These are phyloP conservation scores for Chrysomallon squamiferum DNA, from an alignment of 1,140 invertebrate species.

Conservation along the genomic window DNA sequence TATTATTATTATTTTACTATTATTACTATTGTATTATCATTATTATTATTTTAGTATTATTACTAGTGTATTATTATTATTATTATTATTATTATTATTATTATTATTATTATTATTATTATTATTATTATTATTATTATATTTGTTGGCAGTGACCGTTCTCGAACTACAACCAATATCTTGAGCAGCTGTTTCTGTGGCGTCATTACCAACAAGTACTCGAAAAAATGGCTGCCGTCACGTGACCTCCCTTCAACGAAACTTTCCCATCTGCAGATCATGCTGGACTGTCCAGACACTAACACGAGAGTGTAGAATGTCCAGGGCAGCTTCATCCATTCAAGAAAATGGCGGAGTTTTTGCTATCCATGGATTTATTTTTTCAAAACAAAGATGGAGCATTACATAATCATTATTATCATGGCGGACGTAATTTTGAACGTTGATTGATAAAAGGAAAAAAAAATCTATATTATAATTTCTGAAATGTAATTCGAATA, in stretches of 20 bases:
- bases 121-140: not conserved
- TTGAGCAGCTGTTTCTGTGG: conserved; percentile 86
- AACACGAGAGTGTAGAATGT: too few relatives aligned
- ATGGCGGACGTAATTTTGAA: too few relatives aligned
- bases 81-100: not conserved
- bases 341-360: too few relatives aligned
- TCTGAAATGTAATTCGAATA: too few relatives aligned
- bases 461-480: too few relatives aligned
- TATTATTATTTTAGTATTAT: not conserved
- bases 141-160: conserved; percentile 73
- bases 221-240: conserved; percentile 43
- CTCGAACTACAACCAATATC: conserved; percentile 87
- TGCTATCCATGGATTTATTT: too few relatives aligned
- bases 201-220: conserved; percentile 83
- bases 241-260: not conserved
- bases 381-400: too few relatives aligned
- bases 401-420: too few relatives aligned
- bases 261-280: too few relatives aligned
- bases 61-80: not conserved
- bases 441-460: too few relatives aligned
- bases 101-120: not conserved
- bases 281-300: too few relatives aligned
- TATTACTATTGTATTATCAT: not conserved
- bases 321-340: too few relatives aligned
- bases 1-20: not conserved